Percentiles rank a stretch among this genome's conserved stretches.
Conservation (phyloP, 1,140 invertebrate genomes). For the Cotesia chilonis region DNA sequence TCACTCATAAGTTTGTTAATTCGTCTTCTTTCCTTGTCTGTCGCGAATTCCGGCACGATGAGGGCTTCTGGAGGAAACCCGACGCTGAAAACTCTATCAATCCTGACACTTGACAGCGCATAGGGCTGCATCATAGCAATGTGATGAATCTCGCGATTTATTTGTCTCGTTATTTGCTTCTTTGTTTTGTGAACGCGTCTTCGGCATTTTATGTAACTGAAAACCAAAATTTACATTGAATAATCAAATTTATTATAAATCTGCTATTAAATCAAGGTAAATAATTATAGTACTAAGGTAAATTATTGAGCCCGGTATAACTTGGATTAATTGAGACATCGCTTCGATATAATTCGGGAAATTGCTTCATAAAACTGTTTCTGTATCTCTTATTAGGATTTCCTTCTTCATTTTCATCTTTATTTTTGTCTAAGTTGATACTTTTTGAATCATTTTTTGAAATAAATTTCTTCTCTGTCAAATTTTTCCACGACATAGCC, state of each 20-base stretch:
- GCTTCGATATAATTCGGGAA: constrained; percentile 52
- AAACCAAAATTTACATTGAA: constrained; percentile 28
- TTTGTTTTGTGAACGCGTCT: constrained; percentile 49
- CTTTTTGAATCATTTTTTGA: neutral
- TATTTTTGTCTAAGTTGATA: neutral
- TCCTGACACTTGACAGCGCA: constrained; percentile 53
- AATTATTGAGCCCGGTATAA: constrained; percentile 48
- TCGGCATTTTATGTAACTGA: constrained; percentile 54
- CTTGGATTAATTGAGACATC: constrained; percentile 54
- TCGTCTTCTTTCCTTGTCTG: constrained; percentile 47
- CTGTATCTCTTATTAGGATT: constrained; percentile 34
- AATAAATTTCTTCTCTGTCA: neutral
- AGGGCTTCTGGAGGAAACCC: constrained; percentile 51
- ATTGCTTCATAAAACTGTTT: constrained; percentile 44
- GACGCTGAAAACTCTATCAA: constrained; percentile 56
- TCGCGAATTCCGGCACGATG: constrained; percentile 51
- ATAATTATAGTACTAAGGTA: constrained; percentile 48
- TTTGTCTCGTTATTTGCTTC: constrained; percentile 48
- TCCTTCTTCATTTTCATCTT: constrained; percentile 22
- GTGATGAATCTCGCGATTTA: constrained; percentile 55
- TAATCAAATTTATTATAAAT: neutral
- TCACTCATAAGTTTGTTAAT: constrained; percentile 48
- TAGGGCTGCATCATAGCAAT: constrained; percentile 56
- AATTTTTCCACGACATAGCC: neutral
- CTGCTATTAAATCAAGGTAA: too few relatives aligned